Evolutionary conservation across 2,888 invertebrate genomes (phyloP), one percentile per base, ranked within the genome.

Genomic region (Chymomyza fuscimana): DNA sequence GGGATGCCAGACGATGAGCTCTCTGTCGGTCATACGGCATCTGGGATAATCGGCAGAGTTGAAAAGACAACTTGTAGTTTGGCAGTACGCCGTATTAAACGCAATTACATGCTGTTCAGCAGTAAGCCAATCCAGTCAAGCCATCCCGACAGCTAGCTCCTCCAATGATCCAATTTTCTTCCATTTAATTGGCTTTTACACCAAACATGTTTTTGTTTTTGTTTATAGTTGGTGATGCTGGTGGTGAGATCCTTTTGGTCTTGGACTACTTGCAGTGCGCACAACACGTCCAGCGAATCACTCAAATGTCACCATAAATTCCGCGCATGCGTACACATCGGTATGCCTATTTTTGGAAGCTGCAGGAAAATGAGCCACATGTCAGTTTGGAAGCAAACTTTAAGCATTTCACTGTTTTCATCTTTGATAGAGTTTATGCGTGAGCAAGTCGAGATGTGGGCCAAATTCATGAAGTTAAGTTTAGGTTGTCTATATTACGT

Each of bases 251-350:
- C 75, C 77, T 78, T 74, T 62, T 67, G 74, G 29, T 9, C 16
- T 32, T 22, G 22, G 22, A 46, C 58, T 25, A 25, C 25, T 25
- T 12, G 15, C 72, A 65, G 66, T 76, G 67, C 70, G 69, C 82
- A 74, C 75, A 67, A 80, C 88, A 85, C 86, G 82, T 85, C 82
- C 85, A 76, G 74, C 87, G 85, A 86, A 88, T 85, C 86, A 86
- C 86, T 88, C 84, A 87, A 85, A 87, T 88, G 89, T 89, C 87
- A 88, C 89, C 88, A 87, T 87, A 89, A 87, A 87, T 87, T 87
- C 89, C 87, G 76, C 79, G 76, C 87, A 85, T 88, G 87, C 88
- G 89, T 86, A 89, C 87, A 85, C 89, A 83, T 88, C 68, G 87
- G 89, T 78, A 87, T 87, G 87, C 79, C 83, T 82, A 81, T 83